These are phyloP conservation scores for Drosophila mulleri DNA, from an alignment of 2,888 invertebrate genomes.

Conservation along the genomic window DNA sequence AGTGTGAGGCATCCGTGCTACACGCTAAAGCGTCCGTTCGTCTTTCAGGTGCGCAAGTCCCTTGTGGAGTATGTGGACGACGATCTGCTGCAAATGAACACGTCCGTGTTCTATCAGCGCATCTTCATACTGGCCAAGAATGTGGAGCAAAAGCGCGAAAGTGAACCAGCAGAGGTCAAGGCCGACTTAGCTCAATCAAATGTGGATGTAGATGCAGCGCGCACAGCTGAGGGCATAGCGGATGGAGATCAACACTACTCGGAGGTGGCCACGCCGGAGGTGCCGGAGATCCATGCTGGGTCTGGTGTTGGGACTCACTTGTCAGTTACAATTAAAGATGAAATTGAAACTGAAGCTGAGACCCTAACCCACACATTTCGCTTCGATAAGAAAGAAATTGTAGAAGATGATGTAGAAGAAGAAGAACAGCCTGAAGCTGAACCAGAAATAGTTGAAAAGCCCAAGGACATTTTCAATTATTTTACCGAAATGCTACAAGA, in stretches of 20 bases:
- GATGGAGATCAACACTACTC: constrained; percentile 39
- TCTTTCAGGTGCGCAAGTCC: constrained; percentile 71
- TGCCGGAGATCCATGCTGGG: too few relatives aligned
- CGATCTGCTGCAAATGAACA: constrained; percentile 58
- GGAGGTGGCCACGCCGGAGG: constrained; percentile 11
- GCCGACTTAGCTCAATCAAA: not conserved
- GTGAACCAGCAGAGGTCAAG: rapidly evolving
- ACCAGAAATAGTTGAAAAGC: not conserved
- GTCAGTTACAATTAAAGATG: not conserved
- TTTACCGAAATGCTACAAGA: constrained; percentile 49
- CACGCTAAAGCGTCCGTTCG: constrained; percentile 44
- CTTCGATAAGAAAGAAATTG: constrained; percentile 14
- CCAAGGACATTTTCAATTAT: constrained; percentile 43
- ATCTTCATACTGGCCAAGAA: constrained; percentile 75
- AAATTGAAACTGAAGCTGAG: constrained; percentile 12
- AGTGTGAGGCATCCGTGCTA: constrained; percentile 33
- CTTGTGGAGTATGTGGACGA: constrained; percentile 72
- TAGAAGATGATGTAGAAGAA: rapidly evolving
- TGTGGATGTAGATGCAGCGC: constrained; percentile 12
- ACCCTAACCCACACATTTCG: constrained; percentile 45
- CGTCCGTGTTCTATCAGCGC: constrained; percentile 78
- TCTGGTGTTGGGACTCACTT: not conserved
- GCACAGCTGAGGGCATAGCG: not conserved
- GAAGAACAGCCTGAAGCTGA: not conserved
- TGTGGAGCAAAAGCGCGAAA: constrained; percentile 13